Evolutionary conservation across 2,113 vertebrate genomes (phyloP).

Genomic region (Pungitius pungitius): DNA sequence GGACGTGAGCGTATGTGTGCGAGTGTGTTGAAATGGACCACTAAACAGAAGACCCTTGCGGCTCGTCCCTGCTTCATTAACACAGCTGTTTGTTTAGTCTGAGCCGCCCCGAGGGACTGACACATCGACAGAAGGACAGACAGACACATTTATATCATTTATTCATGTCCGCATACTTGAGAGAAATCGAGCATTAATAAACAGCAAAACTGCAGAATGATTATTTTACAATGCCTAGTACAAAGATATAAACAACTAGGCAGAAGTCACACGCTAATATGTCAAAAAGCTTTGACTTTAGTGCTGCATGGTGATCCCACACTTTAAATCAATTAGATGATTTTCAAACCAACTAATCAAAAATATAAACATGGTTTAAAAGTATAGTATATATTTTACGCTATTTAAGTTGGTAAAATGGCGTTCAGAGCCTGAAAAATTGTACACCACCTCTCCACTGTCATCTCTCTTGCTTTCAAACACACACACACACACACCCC

Average conservation of each 20-base stretch:
- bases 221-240: slow-evolving; percentile 56
- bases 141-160: slow-evolving; percentile 72
- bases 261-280: slow-evolving; percentile 17
- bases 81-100: slow-evolving; percentile 80
- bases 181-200: slow-evolving; percentile 60
- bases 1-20: slow-evolving; percentile 24
- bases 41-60: slow-evolving; percentile 73
- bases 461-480: slow-evolving; percentile 20
- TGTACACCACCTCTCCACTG: slow-evolving; percentile 13
- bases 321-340: background rate
- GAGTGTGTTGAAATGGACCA: slow-evolving; percentile 66
- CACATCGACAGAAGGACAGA: slow-evolving; percentile 70
- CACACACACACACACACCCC: slow-evolving; percentile 27
- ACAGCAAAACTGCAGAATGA: slow-evolving; percentile 49
- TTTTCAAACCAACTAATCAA: background rate
- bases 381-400: background rate
- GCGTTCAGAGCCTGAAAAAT: background rate
- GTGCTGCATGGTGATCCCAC: background rate
- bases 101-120: slow-evolving; percentile 67
- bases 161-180: slow-evolving; percentile 68
- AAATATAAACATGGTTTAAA: background rate
- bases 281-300: background rate
- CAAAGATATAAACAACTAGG: slow-evolving; percentile 22
- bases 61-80: slow-evolving; percentile 73
- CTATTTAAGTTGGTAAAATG: background rate